A percentile compares a stretch with the other conserved stretches of the same genome.
phyloP scores from a whole-genome alignment of 2,888 invertebrate species.

The Pimpla rufipes region DNA sequence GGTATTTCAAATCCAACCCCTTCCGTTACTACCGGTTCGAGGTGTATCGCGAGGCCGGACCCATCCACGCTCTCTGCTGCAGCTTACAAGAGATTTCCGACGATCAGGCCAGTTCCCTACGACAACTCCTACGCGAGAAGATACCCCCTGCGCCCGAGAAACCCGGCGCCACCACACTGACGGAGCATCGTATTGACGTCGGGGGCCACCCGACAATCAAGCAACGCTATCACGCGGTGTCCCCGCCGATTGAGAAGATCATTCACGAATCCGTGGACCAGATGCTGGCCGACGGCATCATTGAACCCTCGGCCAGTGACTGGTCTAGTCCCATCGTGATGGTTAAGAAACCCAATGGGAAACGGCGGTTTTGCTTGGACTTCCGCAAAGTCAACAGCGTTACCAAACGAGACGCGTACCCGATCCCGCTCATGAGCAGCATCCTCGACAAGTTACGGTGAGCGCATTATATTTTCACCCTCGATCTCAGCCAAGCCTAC shows the following conservation, averaged over 20 bases:
- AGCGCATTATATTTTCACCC: slow-evolving; percentile 67
- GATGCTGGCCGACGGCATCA: slow-evolving; percentile 35
- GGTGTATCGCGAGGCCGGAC: background rate
- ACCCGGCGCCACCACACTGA: background rate
- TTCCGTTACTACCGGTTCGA: background rate
- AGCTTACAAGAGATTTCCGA: background rate
- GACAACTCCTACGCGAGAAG: background rate
- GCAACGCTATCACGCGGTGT: slow-evolving; percentile 29
- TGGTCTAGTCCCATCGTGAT: slow-evolving; percentile 33
- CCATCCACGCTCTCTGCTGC: background rate
- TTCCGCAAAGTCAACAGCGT: too few relatives aligned
- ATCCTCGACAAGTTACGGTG: slow-evolving; percentile 74
- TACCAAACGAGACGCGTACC: too few relatives aligned
- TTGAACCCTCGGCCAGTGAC: slow-evolving; percentile 7
- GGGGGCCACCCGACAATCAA: slow-evolving; percentile 14
- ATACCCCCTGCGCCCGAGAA: background rate
- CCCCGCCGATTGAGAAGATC: slow-evolving; percentile 3
- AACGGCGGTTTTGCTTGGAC: slow-evolving; percentile 18
- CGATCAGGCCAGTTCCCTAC: background rate
- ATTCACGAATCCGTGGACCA: slow-evolving; percentile 12
- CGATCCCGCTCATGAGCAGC: slow-evolving; percentile 67
- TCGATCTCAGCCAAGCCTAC: slow-evolving; percentile 70
- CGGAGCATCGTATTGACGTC: slow-evolving; percentile 3
- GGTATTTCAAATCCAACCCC: slow-evolving; percentile 14
- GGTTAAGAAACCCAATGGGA: background rate